Base-by-base conservation (phyloP, 2,797 vertebrate genomes). In the Synanceia verrucosa region DNA sequence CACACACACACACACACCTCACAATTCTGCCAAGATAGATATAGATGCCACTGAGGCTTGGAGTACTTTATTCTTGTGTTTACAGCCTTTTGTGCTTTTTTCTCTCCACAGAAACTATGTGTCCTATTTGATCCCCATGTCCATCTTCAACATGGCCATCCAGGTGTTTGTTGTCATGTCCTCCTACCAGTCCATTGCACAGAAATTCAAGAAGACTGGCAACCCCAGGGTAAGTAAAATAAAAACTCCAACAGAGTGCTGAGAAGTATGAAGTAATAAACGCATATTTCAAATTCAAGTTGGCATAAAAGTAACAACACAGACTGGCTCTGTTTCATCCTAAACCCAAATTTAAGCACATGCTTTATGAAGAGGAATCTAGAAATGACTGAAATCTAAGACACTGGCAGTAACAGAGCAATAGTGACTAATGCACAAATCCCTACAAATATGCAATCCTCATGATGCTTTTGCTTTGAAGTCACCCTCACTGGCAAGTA, bases 151-250 rank as follows among this genome's bases (percentile, higher is more conserved):
- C 94, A 97, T 97, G 91, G 85, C 93, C 53, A 89, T 97, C 65
- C 97, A 98, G 4, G 76, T 95, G 18, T 95, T 97, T 88, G 95
- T 98, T 78, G 96, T 97, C 41, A 55, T 95, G 81, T 95, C 94
- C 0, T 96, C 96, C 12, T 99, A 97, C 82, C 94, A 94, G 82
- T 95, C 96, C 72, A 95, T 99, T 90, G 93, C 94, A 57, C 94
- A 96, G 74, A 99, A 96, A 87, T 95, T 98, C 76, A 95, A 94
- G 88, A 99, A 97, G 93, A 96, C 83, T 2, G 96, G 96, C 57
- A 93, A 95, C 46, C 85, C 92, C 61, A 96, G 93, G 95, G 98
- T 99, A 76, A 90, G 91, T 70, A 6, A 23, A 9, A 33, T 59
- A 36, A 24, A 9, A 28, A 44, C 12, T 31, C 1, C 12, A 36